Evolutionary conservation across 1,140 invertebrate species (phyloP), one percentile per base, ranked within the genome.

Genomic region (Scaptomyza graminum): DNA sequence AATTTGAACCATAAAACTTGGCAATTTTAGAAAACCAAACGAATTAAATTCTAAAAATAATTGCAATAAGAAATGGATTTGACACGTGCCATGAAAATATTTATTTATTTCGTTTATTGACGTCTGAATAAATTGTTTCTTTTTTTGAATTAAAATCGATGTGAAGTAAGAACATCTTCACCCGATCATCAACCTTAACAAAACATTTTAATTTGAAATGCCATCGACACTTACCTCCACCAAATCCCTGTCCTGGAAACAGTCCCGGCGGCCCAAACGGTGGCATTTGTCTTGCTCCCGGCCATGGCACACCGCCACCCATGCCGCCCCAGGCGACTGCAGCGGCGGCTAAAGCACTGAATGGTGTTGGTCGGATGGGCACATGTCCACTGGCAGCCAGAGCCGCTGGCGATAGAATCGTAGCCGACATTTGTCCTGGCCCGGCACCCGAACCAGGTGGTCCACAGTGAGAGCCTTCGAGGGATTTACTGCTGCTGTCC

Each of bases 311-410:
- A n/a, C 94, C 93, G 59, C 94, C 93, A 66, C 94, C 94, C 55
- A 94, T 93, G 47, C 94, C 90, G 12, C 94, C 93, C 88, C 93
- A 95, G 12, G 93, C 94, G 9, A 94, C 93, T 12, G 94, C 94
- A 72, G 94, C 94, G 37, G 94, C 94, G 16, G 94, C 94, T 34
- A 95, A 66, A 12, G 94, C 94, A 65, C 93, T 94, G 85, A 95
- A 95, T 3, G 95, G 94, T 28, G 94, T 95, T 39, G 94, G 94
- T 74, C 94, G 87, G 16, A 95, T 95, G 54, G 93, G 94, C 12
- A 93, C 93, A 79, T 94, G 91, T 59, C 93, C 90, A 59, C 92
- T 91, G 65, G 90, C 78, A 0, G 84, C 90, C 51, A 92, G 50
- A 11, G 90, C 81, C n/a, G 90, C 85, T 50, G 90, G 90, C 51